A percentile compares a stretch with the other conserved stretches of the same genome.
phyloP scores from a whole-genome alignment of 2,113 vertebrate genomes.

The Cromileptes altivelis region DNA sequence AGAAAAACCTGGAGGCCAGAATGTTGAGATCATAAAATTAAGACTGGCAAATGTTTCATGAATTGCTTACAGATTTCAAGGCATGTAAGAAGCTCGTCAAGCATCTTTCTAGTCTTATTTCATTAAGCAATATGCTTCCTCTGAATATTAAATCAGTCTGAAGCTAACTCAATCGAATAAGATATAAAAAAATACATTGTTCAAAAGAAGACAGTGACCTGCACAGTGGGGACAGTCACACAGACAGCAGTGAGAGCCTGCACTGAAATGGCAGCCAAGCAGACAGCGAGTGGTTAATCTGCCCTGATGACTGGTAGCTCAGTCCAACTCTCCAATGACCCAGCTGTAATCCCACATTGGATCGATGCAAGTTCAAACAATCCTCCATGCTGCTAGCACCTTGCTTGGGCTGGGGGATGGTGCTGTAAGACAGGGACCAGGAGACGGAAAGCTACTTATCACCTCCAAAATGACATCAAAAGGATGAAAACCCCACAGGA shows the following conservation, averaged over 20 bases:
- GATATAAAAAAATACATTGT: constrained; percentile 47
- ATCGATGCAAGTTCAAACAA: constrained; percentile 85
- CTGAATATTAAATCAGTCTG: constrained; percentile 31
- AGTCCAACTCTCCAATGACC: constrained; percentile 81
- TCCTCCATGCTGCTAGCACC: constrained; percentile 78
- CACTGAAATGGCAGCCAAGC: constrained; percentile 73
- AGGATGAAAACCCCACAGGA: constrained; percentile 74
- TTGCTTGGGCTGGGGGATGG: constrained; percentile 70
- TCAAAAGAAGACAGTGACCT: constrained; percentile 57
- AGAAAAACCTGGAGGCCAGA: constrained; percentile 24
- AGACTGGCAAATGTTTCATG: constrained; percentile 13
- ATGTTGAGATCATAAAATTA: constrained; percentile 13
- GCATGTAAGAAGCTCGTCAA: background rate
- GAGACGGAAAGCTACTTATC: constrained; percentile 83
- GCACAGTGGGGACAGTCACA: constrained; percentile 56
- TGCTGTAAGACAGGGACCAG: constrained; percentile 69
- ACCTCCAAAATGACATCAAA: constrained; percentile 83
- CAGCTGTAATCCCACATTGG: constrained; percentile 82
- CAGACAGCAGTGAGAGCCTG: constrained; percentile 52
- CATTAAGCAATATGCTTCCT: constrained; percentile 17
- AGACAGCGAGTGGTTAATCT: constrained; percentile 81
- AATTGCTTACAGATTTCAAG: constrained; percentile 18
- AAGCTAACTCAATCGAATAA: constrained; percentile 32
- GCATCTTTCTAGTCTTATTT: constrained; percentile 17
- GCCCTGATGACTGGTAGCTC: constrained; percentile 78